phyloP scores from a whole-genome alignment of 2,888 invertebrate species.

The Leptinotarsa rubiginosa region DNA sequence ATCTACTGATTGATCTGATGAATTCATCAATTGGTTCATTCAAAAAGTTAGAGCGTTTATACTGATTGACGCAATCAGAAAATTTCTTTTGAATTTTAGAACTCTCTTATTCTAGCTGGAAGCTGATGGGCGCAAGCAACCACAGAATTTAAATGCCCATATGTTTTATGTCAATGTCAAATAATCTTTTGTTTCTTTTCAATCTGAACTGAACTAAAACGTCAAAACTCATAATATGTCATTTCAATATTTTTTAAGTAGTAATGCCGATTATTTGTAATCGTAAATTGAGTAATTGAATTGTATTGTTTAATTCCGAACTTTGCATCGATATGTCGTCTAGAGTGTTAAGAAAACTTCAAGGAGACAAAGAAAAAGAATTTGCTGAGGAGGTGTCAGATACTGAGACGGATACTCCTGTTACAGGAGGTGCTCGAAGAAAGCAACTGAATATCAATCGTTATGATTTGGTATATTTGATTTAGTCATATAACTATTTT shows the following conservation, averaged over 20 bases:
- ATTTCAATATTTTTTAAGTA: constrained; percentile 10
- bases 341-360: constrained; percentile 75
- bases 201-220: neutral
- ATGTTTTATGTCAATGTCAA: constrained; percentile 23
- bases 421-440: constrained; percentile 68
- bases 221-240: constrained; percentile 25
- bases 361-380: constrained; percentile 71
- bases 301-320: neutral
- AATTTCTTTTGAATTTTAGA: no score
- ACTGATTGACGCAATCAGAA: no score
- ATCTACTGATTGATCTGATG: no score
- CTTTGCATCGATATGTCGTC: constrained; percentile 71
- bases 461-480: constrained; percentile 74
- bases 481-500: constrained; percentile 10
- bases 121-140: no score
- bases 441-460: constrained; percentile 75
- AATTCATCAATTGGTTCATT: no score
- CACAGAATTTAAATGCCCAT: neutral
- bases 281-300: constrained; percentile 21
- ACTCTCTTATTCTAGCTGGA: no score
- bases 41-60: no score
- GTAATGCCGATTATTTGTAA: constrained; percentile 22
- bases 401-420: constrained; percentile 69
- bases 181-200: neutral
- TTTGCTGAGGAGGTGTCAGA: constrained; percentile 68